Conservation (phyloP, 1,140 invertebrate genomes). For the Hylaeus anthracinus region DNA sequence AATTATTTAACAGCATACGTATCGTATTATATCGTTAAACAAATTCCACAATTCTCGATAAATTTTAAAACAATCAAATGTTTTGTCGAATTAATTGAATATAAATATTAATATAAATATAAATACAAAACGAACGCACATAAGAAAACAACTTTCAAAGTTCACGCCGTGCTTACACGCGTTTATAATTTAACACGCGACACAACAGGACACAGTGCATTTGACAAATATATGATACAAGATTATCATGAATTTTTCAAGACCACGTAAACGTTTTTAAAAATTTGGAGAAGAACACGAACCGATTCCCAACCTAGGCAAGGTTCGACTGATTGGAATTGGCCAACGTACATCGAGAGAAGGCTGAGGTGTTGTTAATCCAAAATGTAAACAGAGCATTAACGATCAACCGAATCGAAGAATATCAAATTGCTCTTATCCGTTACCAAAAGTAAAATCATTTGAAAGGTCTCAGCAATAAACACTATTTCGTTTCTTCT, state of each 20-base stretch:
- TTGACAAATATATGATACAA: no score
- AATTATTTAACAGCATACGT: neutral
- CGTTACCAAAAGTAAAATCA: neutral
- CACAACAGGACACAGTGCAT: neutral
- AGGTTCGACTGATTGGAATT: neutral
- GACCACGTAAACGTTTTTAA: neutral
- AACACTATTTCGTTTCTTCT: neutral
- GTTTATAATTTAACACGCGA: neutral
- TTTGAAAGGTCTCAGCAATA: neutral
- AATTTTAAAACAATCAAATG: neutral
- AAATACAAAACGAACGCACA: no score
- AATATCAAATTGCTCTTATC: no score
- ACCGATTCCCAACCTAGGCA: neutral
- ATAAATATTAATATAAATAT: no score
- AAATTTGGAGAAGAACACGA: no score
- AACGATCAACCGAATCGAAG: neutral
- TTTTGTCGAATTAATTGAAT: no score
- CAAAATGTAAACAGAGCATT: slow-evolving; percentile 1
- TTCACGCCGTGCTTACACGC: neutral
- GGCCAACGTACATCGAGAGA: neutral
- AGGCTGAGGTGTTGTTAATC: neutral
- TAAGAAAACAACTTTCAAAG: no score
- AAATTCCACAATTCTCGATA: neutral
- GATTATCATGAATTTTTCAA: no score
- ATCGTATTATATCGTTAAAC: neutral